phyloP scores from a whole-genome alignment of 2,797 vertebrate species.

The Leptatherina wallacei region DNA sequence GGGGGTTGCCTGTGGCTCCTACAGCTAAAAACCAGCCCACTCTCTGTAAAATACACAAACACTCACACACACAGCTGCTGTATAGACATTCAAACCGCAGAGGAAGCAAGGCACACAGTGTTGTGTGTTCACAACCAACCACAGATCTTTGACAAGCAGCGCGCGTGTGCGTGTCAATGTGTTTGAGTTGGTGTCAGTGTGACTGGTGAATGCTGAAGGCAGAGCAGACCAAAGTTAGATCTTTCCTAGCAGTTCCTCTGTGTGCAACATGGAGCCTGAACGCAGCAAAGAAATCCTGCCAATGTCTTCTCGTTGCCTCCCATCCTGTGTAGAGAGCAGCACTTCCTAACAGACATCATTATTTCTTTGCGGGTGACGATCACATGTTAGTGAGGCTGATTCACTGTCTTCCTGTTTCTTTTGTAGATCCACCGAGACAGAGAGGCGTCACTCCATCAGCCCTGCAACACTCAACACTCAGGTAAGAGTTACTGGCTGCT shows the following conservation, averaged over 20 bases:
- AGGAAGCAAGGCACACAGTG: conserved; percentile 63
- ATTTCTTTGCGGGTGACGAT: conserved; percentile 67
- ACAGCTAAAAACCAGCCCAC: conserved; percentile 34
- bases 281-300: conserved; percentile 17
- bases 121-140: conserved; percentile 63
- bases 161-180: background rate
- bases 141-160: conserved; percentile 51
- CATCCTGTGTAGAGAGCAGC: conserved; percentile 52
- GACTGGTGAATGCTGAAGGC: conserved; percentile 31
- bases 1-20: conserved; percentile 41
- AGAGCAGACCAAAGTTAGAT: conserved; percentile 45
- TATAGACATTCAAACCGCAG: conserved; percentile 64
- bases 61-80: conserved; percentile 70
- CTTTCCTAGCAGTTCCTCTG: conserved; percentile 37
- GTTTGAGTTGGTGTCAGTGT: conserved; percentile 19
- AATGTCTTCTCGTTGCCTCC: conserved; percentile 47
- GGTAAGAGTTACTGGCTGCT: conserved; percentile 55
- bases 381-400: conserved; percentile 76
- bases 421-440: conserved; percentile 91
- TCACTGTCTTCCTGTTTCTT: conserved; percentile 83
- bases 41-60: conserved; percentile 7
- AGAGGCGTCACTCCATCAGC: conserved; percentile 83
- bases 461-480: conserved; percentile 62
- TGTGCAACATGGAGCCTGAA: conserved; percentile 16
- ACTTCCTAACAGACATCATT: conserved; percentile 69